Evolutionary conservation across 2,113 vertebrate genomes (phyloP).

Genomic region (Deroptyus accipitrinus): DNA sequence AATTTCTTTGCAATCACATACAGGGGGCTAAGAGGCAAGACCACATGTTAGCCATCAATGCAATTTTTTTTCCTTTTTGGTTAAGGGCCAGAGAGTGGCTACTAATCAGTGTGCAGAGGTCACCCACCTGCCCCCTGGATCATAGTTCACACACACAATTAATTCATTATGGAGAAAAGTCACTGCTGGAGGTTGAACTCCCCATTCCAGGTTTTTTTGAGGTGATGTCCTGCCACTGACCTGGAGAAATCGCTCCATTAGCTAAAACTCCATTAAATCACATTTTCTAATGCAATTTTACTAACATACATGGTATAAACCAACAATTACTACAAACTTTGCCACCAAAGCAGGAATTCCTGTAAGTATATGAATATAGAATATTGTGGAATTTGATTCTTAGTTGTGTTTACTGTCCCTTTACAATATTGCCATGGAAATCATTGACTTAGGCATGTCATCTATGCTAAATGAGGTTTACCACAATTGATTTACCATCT

Average conservation of each 20-base stretch:
- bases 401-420: neutral
- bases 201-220: conserved; percentile 67
- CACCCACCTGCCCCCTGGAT: conserved; percentile 82
- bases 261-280: conserved; percentile 70
- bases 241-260: conserved; percentile 77
- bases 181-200: conserved; percentile 77
- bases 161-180: conserved; percentile 83
- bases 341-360: neutral
- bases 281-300: conserved; percentile 66
- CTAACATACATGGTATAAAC: neutral
- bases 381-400: neutral
- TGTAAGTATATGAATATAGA: neutral
- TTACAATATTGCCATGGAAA: neutral
- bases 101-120: conserved; percentile 82
- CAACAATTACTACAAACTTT: neutral
- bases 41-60: conserved; percentile 83
- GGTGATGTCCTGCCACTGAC: conserved; percentile 82
- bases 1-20: conserved; percentile 46
- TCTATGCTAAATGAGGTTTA: conserved; percentile 24
- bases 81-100: conserved; percentile 81
- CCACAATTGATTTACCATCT: conserved; percentile 43
- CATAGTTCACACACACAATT: conserved; percentile 87
- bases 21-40: conserved; percentile 59
- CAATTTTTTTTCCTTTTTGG: conserved; percentile 70
- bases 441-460: neutral